A percentile compares a stretch with the other conserved stretches of the same genome.
phyloP scores from a whole-genome alignment of 2,113 vertebrate genomes.

The Lipophrys pholis region DNA sequence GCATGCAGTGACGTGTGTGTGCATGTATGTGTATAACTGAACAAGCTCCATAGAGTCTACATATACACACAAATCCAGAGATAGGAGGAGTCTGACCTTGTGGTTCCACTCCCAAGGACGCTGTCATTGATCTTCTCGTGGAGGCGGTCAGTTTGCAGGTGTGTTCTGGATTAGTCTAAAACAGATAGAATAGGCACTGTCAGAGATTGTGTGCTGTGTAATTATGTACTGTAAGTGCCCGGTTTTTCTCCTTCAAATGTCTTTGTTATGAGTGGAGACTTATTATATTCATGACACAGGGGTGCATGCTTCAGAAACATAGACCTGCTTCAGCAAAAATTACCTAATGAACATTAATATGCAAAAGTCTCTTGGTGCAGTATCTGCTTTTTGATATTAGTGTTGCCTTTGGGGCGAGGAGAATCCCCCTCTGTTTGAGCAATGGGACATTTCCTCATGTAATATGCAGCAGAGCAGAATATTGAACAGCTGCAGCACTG shows the following conservation, averaged over 20 bases:
- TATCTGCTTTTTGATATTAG: conserved; percentile 53
- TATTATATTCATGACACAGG: conserved; percentile 16
- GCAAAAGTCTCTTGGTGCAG: conserved; percentile 41
- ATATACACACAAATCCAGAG: conserved; percentile 9
- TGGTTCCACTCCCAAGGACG: conserved; percentile 63
- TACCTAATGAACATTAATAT: conserved; percentile 53
- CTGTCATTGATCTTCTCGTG: conserved; percentile 60
- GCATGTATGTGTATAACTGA: background rate
- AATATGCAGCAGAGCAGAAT: conserved; percentile 60
- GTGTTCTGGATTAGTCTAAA: conserved; percentile 53
- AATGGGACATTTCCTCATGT: conserved; percentile 58
- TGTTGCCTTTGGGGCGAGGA: conserved; percentile 53
- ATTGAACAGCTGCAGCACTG: conserved; percentile 37
- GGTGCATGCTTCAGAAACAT: conserved; percentile 24
- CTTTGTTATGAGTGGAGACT: conserved; percentile 6
- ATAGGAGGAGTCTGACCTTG: conserved; percentile 57
- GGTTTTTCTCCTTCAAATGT: conserved; percentile 17
- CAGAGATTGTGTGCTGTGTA: background rate
- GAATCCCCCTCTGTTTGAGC: conserved; percentile 59
- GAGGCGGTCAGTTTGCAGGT: conserved; percentile 58
- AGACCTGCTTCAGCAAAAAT: conserved; percentile 45
- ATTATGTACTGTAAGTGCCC: conserved; percentile 8
- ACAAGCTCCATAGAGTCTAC: background rate
- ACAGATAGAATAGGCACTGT: conserved; percentile 15
- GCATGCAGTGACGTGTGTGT: background rate